A percentile compares a stretch with the other conserved stretches of the same genome.
phyloP scores from a whole-genome alignment of 2,888 invertebrate genomes.

The Disparrhopalites patrizii region DNA sequence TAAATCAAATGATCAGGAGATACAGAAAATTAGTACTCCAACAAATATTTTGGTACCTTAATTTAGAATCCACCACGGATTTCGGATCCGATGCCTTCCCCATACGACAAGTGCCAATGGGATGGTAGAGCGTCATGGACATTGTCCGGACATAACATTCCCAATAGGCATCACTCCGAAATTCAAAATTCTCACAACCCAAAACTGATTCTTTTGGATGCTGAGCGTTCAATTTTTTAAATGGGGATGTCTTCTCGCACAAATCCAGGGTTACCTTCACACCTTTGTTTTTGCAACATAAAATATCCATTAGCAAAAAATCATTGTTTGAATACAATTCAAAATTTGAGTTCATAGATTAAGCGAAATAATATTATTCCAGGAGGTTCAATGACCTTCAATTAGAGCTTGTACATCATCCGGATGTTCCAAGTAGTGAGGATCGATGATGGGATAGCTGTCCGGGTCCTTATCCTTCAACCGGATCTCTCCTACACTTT shows the following conservation, averaged over 20 bases:
- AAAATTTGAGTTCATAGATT: not conserved
- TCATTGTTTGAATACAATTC: not conserved
- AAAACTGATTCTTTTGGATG: slow-evolving; percentile 24
- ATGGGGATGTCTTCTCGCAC: slow-evolving; percentile 40
- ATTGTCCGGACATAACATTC: slow-evolving; percentile 61
- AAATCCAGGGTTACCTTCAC: slow-evolving; percentile 33
- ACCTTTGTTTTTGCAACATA: no score
- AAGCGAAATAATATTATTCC: not conserved
- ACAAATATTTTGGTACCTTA: slow-evolving; percentile 34
- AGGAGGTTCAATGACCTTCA: slow-evolving; percentile 33
- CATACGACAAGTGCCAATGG: slow-evolving; percentile 66
- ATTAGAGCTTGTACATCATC: slow-evolving; percentile 38
- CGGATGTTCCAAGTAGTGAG: slow-evolving; percentile 39
- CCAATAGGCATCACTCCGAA: slow-evolving; percentile 62
- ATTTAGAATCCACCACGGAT: slow-evolving; percentile 45
- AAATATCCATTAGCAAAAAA: no score
- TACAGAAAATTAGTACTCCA: not conserved
- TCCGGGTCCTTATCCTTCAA: slow-evolving; percentile 37
- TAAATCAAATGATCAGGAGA: no score
- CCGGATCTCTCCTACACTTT: slow-evolving; percentile 37
- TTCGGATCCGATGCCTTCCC: slow-evolving; percentile 49
- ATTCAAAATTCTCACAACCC: slow-evolving; percentile 49
- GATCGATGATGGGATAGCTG: slow-evolving; percentile 36
- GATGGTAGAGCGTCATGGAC: slow-evolving; percentile 64
- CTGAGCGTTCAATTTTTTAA: slow-evolving; percentile 36